phyloP scores from a whole-genome alignment of 2,888 invertebrate species.

The Buathra laborator region DNA sequence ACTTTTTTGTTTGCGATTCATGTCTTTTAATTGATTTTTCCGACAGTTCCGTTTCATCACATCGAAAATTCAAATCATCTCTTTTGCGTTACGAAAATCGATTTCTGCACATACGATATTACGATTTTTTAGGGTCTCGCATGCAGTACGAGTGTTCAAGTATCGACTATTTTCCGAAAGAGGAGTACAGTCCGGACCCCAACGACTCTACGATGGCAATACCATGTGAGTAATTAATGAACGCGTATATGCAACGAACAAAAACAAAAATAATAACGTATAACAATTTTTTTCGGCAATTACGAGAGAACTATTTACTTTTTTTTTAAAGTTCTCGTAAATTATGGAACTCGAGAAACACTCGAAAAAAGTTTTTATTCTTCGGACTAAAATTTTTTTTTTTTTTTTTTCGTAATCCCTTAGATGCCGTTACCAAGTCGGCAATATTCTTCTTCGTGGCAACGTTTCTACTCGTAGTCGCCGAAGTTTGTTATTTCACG shows the following conservation, averaged over 20 bases:
- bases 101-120: constrained; percentile 40
- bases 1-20: too few relatives aligned
- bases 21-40: too few relatives aligned
- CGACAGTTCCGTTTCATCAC: too few relatives aligned
- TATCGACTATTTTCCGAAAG: constrained; percentile 95
- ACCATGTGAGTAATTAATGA: constrained; percentile 91
- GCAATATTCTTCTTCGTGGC: constrained; percentile 93
- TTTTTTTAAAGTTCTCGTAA: too few relatives aligned
- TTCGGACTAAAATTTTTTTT: constrained; percentile 15
- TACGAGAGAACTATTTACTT: too few relatives aligned
- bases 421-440: constrained; percentile 95
- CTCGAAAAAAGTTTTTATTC: too few relatives aligned
- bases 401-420: constrained; percentile 76
- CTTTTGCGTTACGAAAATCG: background rate
- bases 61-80: too few relatives aligned
- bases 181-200: constrained; percentile 94
- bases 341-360: too few relatives aligned
- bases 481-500: constrained; percentile 92
- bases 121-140: constrained; percentile 88
- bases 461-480: constrained; percentile 91
- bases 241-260: background rate
- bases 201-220: constrained; percentile 97
- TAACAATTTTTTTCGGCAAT: background rate
- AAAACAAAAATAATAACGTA: background rate
- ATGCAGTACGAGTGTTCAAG: constrained; percentile 91